Conservation (phyloP, 2,888 invertebrate genomes). For the Schizotus pectinicornis region DNA sequence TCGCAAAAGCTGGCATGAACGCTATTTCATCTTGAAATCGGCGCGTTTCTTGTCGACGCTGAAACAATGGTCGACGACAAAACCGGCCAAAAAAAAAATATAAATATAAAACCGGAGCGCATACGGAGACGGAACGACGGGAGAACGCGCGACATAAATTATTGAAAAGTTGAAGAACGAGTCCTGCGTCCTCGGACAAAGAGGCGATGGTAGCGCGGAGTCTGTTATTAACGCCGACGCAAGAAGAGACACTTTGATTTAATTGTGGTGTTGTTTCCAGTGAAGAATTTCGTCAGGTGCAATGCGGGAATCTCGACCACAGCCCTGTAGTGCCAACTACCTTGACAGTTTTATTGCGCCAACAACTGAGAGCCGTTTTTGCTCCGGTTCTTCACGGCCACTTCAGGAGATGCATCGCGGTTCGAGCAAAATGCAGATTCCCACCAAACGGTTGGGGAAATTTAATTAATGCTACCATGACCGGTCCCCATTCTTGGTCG, state of each 20-base stretch:
- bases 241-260: conserved; percentile 52
- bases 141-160: conserved; percentile 47
- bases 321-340: too few relatives aligned
- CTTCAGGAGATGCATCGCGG: too few relatives aligned
- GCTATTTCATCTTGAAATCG: conserved; percentile 35
- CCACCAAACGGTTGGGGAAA: too few relatives aligned
- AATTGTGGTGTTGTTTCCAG: conserved; percentile 42
- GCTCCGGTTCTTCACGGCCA: too few relatives aligned
- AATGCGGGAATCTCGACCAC: too few relatives aligned
- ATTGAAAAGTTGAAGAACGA: conserved; percentile 47
- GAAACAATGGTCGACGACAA: conserved; percentile 49
- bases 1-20: conserved; percentile 36
- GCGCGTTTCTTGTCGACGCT: conserved; percentile 38
- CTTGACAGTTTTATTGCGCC: too few relatives aligned
- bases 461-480: too few relatives aligned
- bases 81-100: conserved; percentile 41
- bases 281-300: too few relatives aligned
- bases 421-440: too few relatives aligned
- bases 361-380: too few relatives aligned
- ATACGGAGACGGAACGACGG: conserved; percentile 38
- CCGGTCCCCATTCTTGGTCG: too few relatives aligned
- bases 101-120: conserved; percentile 33
- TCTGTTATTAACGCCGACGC: conserved; percentile 51
- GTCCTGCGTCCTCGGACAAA: conserved; percentile 18
- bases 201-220: conserved; percentile 46